Evolutionary conservation across 1,140 invertebrate species (phyloP).

Genomic region (Phocides pigmalion): DNA sequence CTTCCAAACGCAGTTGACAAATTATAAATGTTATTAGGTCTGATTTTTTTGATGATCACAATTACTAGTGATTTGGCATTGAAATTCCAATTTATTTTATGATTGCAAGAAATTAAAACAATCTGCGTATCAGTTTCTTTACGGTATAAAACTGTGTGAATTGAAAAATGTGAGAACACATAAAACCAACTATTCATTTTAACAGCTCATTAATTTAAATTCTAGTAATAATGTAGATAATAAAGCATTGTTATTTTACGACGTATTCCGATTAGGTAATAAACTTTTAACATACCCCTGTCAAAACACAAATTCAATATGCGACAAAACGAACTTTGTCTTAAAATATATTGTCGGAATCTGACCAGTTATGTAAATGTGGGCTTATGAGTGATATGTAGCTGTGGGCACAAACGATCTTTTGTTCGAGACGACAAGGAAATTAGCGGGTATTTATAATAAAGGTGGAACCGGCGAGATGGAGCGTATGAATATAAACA

Average conservation of each 20-base stretch:
- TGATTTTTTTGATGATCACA: too few species aligned
- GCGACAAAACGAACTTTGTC: constrained; percentile 22
- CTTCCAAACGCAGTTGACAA: too few species aligned
- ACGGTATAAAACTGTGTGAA: too few species aligned
- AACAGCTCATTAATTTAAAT: constrained; percentile 27
- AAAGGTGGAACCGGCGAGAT: neutral
- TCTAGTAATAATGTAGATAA: constrained; percentile 13
- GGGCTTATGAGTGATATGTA: constrained; percentile 20
- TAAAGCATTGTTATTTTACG: constrained; percentile 34
- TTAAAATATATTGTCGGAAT: constrained; percentile 36
- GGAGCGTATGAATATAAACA: constrained; percentile 6
- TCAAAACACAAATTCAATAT: constrained; percentile 53
- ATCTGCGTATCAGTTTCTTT: too few species aligned
- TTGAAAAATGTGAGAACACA: neutral
- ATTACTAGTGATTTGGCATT: too few species aligned
- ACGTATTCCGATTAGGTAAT: constrained; percentile 31
- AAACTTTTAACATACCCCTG: constrained; percentile 57
- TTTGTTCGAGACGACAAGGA: constrained; percentile 27
- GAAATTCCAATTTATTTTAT: too few species aligned
- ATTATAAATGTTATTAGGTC: too few species aligned
- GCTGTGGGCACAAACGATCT: neutral
- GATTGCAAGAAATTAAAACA: too few species aligned
- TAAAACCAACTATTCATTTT: constrained; percentile 13
- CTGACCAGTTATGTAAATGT: constrained; percentile 53
- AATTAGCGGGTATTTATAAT: constrained; percentile 26